These are phyloP conservation scores for Crocidura indochinensis DNA, from an alignment of 2,797 vertebrate genomes.

Conservation along the genomic window DNA sequence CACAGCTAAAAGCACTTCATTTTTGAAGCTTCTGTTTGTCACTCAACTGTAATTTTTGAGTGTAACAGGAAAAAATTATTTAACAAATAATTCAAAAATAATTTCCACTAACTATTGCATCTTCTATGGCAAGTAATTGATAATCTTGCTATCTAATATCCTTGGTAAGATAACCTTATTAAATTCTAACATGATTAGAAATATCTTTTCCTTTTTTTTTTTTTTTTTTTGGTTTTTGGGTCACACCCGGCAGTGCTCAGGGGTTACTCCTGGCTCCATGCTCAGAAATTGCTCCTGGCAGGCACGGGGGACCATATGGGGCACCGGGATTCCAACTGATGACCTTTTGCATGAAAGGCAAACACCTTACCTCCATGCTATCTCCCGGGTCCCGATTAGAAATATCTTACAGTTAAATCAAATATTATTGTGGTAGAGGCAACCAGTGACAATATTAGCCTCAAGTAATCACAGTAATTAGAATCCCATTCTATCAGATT, in stretches of 20 bases:
- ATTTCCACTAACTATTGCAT: not conserved
- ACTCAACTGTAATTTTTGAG: not conserved
- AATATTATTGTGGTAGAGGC: not conserved
- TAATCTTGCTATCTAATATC: not conserved
- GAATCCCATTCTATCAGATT: not conserved
- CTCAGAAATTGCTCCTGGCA: too few relatives aligned
- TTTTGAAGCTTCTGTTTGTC: conserved; percentile 37
- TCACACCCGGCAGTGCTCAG: too few relatives aligned
- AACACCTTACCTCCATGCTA: too few relatives aligned
- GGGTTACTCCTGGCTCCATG: too few relatives aligned
- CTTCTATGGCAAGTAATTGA: not conserved
- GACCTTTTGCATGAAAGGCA: too few relatives aligned
- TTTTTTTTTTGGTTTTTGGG: too few relatives aligned
- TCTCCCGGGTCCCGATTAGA: not conserved
- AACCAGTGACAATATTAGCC: not conserved
- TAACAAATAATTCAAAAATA: conserved; percentile 49
- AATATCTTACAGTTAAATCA: not conserved
- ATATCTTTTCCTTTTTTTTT: too few relatives aligned
- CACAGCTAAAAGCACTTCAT: not conserved
- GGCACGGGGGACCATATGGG: too few relatives aligned
- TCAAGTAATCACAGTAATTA: not conserved
- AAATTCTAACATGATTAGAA: conserved; percentile 10
- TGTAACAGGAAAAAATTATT: not conserved
- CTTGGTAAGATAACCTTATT: not conserved
- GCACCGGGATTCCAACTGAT: too few relatives aligned